Conservation (phyloP, 2,797 vertebrate genomes). For the Taenioides sp. region DNA sequence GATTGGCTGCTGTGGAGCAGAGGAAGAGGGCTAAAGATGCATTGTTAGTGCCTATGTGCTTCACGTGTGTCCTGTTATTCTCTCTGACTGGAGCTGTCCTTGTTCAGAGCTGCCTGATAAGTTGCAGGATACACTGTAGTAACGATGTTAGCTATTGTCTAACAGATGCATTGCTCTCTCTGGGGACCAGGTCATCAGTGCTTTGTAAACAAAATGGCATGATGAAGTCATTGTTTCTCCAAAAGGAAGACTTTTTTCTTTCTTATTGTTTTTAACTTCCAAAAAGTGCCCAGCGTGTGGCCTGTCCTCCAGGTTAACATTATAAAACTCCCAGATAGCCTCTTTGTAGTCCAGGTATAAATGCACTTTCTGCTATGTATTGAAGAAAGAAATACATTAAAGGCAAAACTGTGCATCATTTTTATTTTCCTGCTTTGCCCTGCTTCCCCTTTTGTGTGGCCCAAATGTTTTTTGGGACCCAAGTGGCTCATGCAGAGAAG, state of each 20-base stretch:
- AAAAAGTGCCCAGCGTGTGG: slow-evolving; percentile 7
- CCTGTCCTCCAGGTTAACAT: slow-evolving; percentile 6
- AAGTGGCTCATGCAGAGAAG: slow-evolving; percentile 52
- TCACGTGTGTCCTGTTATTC: slow-evolving; percentile 73
- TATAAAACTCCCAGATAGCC: background rate
- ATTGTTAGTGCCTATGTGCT: slow-evolving; percentile 46
- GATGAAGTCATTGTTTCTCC: slow-evolving; percentile 58
- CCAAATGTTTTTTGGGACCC: slow-evolving; percentile 49
- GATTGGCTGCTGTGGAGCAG: slow-evolving; percentile 13
- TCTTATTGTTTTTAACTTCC: slow-evolving; percentile 6
- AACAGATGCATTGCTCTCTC: slow-evolving; percentile 56
- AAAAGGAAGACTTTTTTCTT: slow-evolving; percentile 31
- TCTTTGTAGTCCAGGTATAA: slow-evolving; percentile 13
- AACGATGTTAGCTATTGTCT: slow-evolving; percentile 63
- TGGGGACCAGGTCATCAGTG: slow-evolving; percentile 40
- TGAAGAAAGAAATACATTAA: slow-evolving; percentile 5
- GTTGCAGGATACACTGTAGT: slow-evolving; percentile 33
- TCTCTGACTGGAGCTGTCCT: slow-evolving; percentile 64
- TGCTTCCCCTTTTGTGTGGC: slow-evolving; percentile 29
- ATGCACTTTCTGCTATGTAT: slow-evolving; percentile 17
- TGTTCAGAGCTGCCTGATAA: slow-evolving; percentile 68
- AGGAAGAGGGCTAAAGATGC: slow-evolving; percentile 21
- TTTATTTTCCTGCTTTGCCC: slow-evolving; percentile 19
- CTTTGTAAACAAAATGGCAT: slow-evolving; percentile 60
- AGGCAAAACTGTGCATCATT: slow-evolving; percentile 19